Conservation (phyloP, 30 jellyfish, hydroid and myxozoan genomes). For the Chironex yamaguchii region DNA sequence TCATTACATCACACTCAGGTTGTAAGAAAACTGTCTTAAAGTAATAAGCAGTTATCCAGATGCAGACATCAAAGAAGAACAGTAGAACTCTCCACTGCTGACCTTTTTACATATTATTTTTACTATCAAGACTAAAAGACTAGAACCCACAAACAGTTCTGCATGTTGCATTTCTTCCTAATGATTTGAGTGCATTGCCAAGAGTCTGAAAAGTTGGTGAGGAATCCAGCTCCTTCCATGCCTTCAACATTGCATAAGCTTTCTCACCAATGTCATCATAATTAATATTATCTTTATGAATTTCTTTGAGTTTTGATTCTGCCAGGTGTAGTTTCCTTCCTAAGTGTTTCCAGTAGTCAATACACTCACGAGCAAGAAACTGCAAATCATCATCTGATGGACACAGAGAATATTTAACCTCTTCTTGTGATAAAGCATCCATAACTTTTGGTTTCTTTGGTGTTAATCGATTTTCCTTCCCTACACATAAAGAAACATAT, state of each 20-base stretch:
- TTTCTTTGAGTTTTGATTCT: slow-evolving; percentile 53
- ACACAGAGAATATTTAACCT: background rate
- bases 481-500: background rate
- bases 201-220: background rate
- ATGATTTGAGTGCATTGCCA: background rate
- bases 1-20: too few species aligned
- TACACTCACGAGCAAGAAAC: slow-evolving; percentile 68
- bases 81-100: too few species aligned
- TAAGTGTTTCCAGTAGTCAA: slow-evolving; percentile 81
- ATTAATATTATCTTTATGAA: slow-evolving; percentile 85
- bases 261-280: slow-evolving; percentile 89
- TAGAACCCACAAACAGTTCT: background rate
- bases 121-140: background rate
- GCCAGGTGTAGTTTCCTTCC: slow-evolving; percentile 81
- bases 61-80: too few species aligned
- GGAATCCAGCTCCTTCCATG: slow-evolving; percentile 75
- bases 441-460: slow-evolving; percentile 13
- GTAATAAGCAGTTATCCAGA: too few species aligned
- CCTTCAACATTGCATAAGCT: slow-evolving; percentile 86
- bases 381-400: slow-evolving; percentile 84
- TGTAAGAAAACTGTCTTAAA: too few species aligned
- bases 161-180: background rate
- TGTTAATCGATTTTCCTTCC: slow-evolving; percentile 1
- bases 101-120: too few species aligned
- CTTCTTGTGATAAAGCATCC: background rate